Base-by-base conservation (phyloP, 2,888 invertebrate species). In the Erannis defoliaria region DNA sequence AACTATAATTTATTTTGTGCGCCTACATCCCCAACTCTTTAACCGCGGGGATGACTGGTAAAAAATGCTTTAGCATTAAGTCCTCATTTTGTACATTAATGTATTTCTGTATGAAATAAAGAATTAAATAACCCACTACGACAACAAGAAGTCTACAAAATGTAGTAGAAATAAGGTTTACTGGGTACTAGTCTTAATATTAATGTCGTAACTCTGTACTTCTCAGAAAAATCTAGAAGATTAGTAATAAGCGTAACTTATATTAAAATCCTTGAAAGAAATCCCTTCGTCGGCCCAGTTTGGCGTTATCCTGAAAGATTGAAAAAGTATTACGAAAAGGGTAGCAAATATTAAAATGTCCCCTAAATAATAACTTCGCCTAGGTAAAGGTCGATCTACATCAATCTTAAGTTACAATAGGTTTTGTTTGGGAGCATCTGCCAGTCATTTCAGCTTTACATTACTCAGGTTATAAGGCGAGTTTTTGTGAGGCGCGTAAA, bases 381-480 rank as follows among this genome's bases (percentile, higher is more conserved):
- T 45, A 51, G 46, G 45, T 38, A 58, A 21, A 51, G 50, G 43
- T 46, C 58, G 37, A 31, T 38, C 31, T 31, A 51, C 46, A 53
- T 53, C 51, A 58, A 53, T 58, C 58, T 51, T 51, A 46, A 51
- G 37, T 50, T 54, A 59, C 42, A 54, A 59, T 54, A 48, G 54
- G 54, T 59, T 53, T 59, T 59, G 53, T 59, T 59, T 48, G 31
- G 38, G 38, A 49, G 43, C 42, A 38, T 53, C 46, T 59, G 53
- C 59, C 53, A 48, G 59, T 59, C 48, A 59, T 31, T 18, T 31
- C 29, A 46, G 38, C 16, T 16, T 33, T 31, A 12, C 12, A 42
- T 48, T 48, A 40, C 38, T 43, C 40, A 50, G 16, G 26, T 37
- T 50, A 26, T 38, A 50, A 31, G 23, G 12, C 31, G 42, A 48